A percentile compares a stretch with the other conserved stretches of the same genome.
phyloP scores from a whole-genome alignment of 2,888 invertebrate genomes.

The Euplexia lucipara region DNA sequence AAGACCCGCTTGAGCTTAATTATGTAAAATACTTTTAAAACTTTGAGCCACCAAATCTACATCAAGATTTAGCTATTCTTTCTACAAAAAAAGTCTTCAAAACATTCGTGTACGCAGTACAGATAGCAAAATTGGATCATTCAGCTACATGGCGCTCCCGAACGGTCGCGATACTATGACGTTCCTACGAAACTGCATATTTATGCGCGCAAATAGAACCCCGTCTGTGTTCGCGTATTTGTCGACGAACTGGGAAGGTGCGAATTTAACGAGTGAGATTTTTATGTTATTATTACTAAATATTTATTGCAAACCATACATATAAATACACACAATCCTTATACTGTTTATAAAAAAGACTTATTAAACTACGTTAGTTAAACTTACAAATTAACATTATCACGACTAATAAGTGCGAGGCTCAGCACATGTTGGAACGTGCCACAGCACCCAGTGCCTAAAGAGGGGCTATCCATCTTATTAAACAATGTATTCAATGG shows the following conservation, averaged over 20 bases:
- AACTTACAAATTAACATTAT: too few relatives aligned
- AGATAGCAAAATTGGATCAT: conserved; percentile 33
- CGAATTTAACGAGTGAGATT: conserved; percentile 10
- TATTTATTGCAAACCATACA: too few relatives aligned
- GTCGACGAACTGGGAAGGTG: conserved; percentile 18
- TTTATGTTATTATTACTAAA: too few relatives aligned
- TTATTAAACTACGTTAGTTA: too few relatives aligned
- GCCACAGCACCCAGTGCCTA: too few relatives aligned
- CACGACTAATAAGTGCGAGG: too few relatives aligned
- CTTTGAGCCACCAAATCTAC: conserved; percentile 27
- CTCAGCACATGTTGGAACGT: too few relatives aligned
- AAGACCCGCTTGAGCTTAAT: conserved; percentile 41
- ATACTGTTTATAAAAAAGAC: too few relatives aligned
- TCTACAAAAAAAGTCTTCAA: conserved; percentile 13
- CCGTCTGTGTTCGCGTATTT: conserved; percentile 25
- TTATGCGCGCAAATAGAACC: conserved; percentile 50
- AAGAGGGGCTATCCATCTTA: too few relatives aligned
- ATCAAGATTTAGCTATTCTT: conserved; percentile 37
- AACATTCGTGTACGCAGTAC: conserved; percentile 12
- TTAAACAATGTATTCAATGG: too few relatives aligned
- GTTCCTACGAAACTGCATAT: conserved; percentile 53
- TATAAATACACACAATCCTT: too few relatives aligned
- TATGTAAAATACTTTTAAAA: conserved; percentile 49
- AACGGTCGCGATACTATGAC: conserved; percentile 32
- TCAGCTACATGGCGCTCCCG: conserved; percentile 8